Conservation (phyloP, 2,888 invertebrate genomes). For the Pediacus dermestoides region DNA sequence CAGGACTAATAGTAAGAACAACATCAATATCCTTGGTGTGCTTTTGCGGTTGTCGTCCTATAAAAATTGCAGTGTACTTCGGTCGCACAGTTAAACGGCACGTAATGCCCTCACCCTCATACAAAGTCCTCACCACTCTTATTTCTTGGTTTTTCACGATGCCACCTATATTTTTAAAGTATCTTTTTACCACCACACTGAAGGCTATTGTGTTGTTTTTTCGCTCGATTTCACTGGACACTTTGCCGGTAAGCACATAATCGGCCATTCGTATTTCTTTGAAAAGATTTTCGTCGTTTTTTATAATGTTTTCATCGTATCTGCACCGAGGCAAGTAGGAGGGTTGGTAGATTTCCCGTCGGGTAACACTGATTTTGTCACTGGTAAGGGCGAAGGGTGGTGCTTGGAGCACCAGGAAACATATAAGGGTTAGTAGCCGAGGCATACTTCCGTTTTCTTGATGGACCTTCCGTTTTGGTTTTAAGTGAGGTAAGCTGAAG, state of each 20-base stretch:
- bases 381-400: conserved; percentile 23
- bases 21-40: conserved; percentile 37
- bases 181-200: conserved; percentile 43
- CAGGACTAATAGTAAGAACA: conserved; percentile 43
- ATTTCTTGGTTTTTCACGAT: conserved; percentile 38
- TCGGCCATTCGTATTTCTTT: conserved; percentile 37
- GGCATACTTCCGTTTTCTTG: too few relatives aligned
- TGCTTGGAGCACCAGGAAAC: conserved; percentile 17
- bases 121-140: conserved; percentile 41
- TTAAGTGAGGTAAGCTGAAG: conserved; percentile 12
- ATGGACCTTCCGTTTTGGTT: too few relatives aligned
- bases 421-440: conserved; percentile 14
- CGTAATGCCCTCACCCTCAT: conserved; percentile 45
- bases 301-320: conserved; percentile 43
- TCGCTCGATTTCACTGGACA: conserved; percentile 40
- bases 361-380: conserved; percentile 24
- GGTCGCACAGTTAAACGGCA: conserved; percentile 45
- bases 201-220: conserved; percentile 40
- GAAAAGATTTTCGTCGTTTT: conserved; percentile 37
- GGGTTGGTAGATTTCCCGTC: conserved; percentile 27
- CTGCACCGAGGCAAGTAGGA: conserved; percentile 44
- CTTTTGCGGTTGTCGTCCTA: conserved; percentile 39
- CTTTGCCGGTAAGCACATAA: conserved; percentile 47
- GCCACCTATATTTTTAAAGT: conserved; percentile 42
- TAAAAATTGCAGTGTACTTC: conserved; percentile 47